A percentile compares a stretch with the other conserved stretches of the same genome.
Conservation (phyloP, 2,888 invertebrate genomes). For the Meliscaeva auricollis region DNA sequence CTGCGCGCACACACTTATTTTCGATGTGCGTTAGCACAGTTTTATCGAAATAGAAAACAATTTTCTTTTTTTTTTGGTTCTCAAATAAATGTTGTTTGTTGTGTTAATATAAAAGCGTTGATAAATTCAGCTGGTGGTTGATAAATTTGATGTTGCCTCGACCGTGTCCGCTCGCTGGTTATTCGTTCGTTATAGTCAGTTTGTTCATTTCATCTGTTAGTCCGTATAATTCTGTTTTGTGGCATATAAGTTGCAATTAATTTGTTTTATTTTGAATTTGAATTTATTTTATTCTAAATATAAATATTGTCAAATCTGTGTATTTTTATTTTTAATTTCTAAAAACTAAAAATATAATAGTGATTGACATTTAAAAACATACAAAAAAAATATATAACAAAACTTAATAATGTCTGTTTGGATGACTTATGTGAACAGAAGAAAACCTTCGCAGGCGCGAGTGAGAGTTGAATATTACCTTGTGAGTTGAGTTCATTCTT, state of each 20-base stretch:
- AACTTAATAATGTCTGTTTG: conserved; percentile 85
- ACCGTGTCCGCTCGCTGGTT: conserved; percentile 34
- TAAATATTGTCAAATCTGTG: conserved; percentile 30
- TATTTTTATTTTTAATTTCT: conserved; percentile 9
- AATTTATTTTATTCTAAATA: conserved; percentile 11
- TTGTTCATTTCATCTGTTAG: background rate
- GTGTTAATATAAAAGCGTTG: conserved; percentile 62
- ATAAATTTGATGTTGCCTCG: conserved; percentile 48
- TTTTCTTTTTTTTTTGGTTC: background rate
- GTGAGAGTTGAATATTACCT: conserved; percentile 83
- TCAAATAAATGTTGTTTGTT: background rate
- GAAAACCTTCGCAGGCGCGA: conserved; percentile 78
- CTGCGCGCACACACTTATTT: conserved; percentile 54
- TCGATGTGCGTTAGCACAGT: conserved; percentile 50
- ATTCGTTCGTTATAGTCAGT: conserved; percentile 27
- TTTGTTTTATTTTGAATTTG: conserved; percentile 16
- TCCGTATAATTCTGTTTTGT: background rate
- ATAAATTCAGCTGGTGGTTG: conserved; percentile 71
- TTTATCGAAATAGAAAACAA: conserved; percentile 62
- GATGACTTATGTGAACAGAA: conserved; percentile 86
- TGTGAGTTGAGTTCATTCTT: conserved; percentile 80
- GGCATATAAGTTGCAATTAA: conserved; percentile 14
- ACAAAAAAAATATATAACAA: conserved; percentile 1
- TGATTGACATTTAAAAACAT: background rate
- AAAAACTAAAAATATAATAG: conserved; percentile 9